These are phyloP conservation scores for Sycophaga agraensis DNA, from an alignment of 1,140 invertebrate species.

Conservation along the genomic window DNA sequence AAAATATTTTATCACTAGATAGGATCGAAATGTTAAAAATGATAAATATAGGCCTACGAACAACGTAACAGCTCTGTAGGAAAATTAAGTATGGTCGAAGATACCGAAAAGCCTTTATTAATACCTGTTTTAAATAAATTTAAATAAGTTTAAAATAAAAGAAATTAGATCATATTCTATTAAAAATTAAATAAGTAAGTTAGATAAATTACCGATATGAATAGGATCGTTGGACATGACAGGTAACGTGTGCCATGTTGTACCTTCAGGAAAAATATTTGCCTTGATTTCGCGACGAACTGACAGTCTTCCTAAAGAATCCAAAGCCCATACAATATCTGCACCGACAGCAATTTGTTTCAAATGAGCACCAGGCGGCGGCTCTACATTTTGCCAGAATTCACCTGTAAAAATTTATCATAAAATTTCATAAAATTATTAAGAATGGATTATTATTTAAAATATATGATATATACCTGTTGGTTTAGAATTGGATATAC, in stretches of 20 bases:
- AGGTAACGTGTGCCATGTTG: constrained; percentile 68
- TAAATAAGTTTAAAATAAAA: constrained; percentile 36
- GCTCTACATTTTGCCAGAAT: constrained; percentile 66
- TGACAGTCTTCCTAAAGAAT: constrained; percentile 64
- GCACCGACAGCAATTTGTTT: constrained; percentile 75
- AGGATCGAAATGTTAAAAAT: not conserved
- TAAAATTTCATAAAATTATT: constrained; percentile 8
- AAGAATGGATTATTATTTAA: not conserved
- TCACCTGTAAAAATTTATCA: constrained; percentile 44
- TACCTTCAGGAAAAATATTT: constrained; percentile 72
- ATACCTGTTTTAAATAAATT: constrained; percentile 20
- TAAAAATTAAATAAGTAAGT: not conserved
- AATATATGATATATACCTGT: constrained; percentile 53
- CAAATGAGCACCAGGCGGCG: constrained; percentile 67
- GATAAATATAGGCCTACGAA: constrained; percentile 20
- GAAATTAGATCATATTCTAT: not conserved
- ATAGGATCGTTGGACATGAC: constrained; percentile 63
- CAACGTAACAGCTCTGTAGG: constrained; percentile 18
- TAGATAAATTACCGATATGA: constrained; percentile 54
- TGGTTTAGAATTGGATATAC: constrained; percentile 66
- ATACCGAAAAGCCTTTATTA: constrained; percentile 5
- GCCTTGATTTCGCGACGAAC: constrained; percentile 68
- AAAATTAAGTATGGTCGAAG: constrained; percentile 15
- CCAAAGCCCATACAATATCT: constrained; percentile 72
- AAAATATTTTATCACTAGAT: not conserved